Evolutionary conservation across 2,113 vertebrate genomes (phyloP).

Genomic region (Rhizomys pruinosus): DNA sequence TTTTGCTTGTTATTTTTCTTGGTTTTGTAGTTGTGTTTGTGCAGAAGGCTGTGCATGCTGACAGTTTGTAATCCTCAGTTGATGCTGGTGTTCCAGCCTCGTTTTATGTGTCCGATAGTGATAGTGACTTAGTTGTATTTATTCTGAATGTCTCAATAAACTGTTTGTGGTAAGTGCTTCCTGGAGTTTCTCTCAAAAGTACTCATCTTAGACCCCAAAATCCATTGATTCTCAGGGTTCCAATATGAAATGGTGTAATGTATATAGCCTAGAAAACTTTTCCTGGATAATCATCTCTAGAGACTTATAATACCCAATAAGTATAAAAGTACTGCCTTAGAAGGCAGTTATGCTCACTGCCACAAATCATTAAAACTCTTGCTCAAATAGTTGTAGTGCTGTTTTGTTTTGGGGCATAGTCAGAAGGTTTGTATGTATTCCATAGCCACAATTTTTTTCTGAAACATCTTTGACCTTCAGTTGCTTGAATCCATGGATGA

Average conservation of each 20-base stretch:
- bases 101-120: background rate
- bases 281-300: background rate
- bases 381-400: background rate
- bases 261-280: background rate
- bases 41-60: background rate
- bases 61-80: conserved; percentile 6
- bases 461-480: background rate
- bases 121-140: conserved; percentile 28
- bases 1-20: conserved; percentile 7
- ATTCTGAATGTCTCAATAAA: conserved; percentile 16
- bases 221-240: background rate
- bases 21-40: conserved; percentile 10
- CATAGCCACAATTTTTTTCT: background rate
- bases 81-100: conserved; percentile 16
- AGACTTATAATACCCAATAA: background rate
- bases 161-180: background rate
- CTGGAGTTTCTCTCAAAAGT: conserved; percentile 7
- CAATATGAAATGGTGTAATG: background rate
- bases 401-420: background rate
- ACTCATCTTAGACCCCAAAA: background rate
- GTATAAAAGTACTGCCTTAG: background rate
- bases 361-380: background rate
- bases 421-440: background rate
- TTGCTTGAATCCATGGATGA: background rate
- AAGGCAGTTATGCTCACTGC: background rate